Conservation (phyloP, 2,113 vertebrate species). For the Oplegnathus fasciatus region DNA sequence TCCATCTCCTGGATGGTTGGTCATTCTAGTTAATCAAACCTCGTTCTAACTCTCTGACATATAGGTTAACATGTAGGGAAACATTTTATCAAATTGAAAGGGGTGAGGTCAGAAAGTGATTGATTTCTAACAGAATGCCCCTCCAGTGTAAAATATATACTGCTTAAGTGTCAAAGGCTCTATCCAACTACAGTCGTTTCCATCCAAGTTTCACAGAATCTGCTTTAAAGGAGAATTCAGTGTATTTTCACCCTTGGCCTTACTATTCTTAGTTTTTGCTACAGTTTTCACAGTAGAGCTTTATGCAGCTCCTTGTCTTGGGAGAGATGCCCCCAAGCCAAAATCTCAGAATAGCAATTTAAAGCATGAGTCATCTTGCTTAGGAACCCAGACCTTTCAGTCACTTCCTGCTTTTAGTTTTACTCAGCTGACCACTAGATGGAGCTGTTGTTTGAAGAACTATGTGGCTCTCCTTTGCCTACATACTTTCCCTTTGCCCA, state of each 20-base stretch:
- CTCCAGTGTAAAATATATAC: not conserved
- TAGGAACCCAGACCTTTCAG: not conserved
- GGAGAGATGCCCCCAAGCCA: not conserved
- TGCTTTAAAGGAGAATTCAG: not conserved
- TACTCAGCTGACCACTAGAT: constrained; percentile 57
- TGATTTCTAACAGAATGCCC: too few relatives aligned
- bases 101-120: too few relatives aligned
- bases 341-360: constrained; percentile 16
- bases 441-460: constrained; percentile 72
- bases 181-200: not conserved
- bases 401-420: not conserved
- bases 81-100: too few relatives aligned
- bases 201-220: not conserved
- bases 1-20: too few relatives aligned
- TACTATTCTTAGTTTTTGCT: not conserved
- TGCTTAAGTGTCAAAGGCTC: not conserved
- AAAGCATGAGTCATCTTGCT: not conserved
- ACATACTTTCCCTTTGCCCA: constrained; percentile 1
- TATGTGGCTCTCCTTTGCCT: not conserved
- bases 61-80: too few relatives aligned
- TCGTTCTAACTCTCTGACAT: too few relatives aligned
- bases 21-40: too few relatives aligned
- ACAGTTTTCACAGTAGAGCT: not conserved
- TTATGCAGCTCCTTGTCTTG: not conserved
- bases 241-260: not conserved